Evolutionary conservation across 2,113 vertebrate genomes (phyloP).

Genomic region (Himantopus leucocephalus): DNA sequence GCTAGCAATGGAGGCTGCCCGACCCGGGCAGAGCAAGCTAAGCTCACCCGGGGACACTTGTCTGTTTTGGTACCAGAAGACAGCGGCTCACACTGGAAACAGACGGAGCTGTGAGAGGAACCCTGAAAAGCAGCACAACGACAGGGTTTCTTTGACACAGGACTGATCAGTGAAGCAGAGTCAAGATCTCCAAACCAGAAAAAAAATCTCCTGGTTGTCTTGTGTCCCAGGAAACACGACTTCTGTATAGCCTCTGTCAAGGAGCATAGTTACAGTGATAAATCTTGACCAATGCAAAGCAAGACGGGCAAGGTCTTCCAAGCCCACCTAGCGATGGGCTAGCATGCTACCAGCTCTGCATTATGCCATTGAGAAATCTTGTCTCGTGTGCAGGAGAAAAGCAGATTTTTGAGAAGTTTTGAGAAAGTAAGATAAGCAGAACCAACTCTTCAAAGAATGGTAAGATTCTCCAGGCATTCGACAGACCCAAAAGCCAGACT

Average conservation of each 20-base stretch:
- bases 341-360: not conserved
- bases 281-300: not conserved
- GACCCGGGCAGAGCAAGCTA: not conserved
- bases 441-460: not conserved
- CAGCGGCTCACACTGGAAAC: not conserved
- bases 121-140: not conserved
- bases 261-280: not conserved
- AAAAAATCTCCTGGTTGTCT: not conserved
- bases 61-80: not conserved
- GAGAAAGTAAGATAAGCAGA: not conserved
- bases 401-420: not conserved
- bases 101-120: not conserved
- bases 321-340: not conserved
- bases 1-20: not conserved
- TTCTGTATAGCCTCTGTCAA: not conserved
- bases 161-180: not conserved
- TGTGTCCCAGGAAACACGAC: not conserved
- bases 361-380: not conserved
- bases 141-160: fast-evolving
- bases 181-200: not conserved
- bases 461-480: not conserved
- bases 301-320: not conserved
- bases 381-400: fast-evolving
- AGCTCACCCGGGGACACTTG: not conserved
- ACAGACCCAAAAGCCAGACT: not conserved